Evolutionary conservation across 2,888 invertebrate species (phyloP), one percentile per base, ranked within the genome.

Genomic region (Sipha maydis): DNA sequence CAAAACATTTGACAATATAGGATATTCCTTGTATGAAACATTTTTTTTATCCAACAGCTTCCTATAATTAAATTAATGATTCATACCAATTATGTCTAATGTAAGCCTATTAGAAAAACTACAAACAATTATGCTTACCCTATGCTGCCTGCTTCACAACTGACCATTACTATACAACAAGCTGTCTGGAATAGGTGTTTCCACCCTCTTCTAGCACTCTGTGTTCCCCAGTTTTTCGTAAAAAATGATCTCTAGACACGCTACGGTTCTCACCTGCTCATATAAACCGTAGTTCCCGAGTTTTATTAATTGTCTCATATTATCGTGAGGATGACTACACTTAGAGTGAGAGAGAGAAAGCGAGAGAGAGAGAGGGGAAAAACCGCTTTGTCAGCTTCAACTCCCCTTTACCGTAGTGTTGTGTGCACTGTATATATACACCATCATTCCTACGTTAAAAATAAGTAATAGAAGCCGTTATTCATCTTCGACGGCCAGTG

Each of bases 341-440:
- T 78, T 78, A 54, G 28, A 31, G 25, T 21, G 41, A 41, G 41
- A 41, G 28, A 48, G 25, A 69, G 41, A 41, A 1, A 41, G 41
- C 3, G 41, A 41, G 8, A 41, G 41, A 41, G 41, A 41, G 3
- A 41, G 41, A 61, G 56, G 76, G 61, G 71, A 71, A 48, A 86
- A 82, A 82, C 75, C 82, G 88, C 88, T 80, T 88, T 80, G 82
- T 88, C 88, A 88, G 88, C 88, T 88, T 80, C 80, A 75, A 75
- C 56, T 73, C 82, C 80, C 85, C 75, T 73, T 41, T 34, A 48
- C 71, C 34, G n/a, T 86, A 77, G 34, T 34, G 34, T 78, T 78
- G 69, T 77, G 34, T 69, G 69, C 11, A 1, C 17, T 41, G 48
- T 34, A n/a, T 38, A 48, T 69, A 77, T 19, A 31, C 1, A 25